Evolutionary conservation across 2,113 vertebrate genomes (phyloP).

Genomic region (Hiodon alosoides): DNA sequence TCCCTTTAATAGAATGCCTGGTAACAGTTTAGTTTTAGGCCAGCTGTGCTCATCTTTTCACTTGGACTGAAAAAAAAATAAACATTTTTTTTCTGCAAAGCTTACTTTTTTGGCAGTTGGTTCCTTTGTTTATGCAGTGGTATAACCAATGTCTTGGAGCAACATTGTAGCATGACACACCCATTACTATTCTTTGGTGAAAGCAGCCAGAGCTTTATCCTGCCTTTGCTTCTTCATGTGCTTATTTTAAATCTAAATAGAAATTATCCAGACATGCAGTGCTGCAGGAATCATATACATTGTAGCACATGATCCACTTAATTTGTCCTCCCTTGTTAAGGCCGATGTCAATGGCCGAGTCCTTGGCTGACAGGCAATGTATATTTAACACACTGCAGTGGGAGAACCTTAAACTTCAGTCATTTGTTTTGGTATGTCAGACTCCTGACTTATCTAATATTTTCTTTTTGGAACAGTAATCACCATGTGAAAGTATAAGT

Average conservation of each 20-base stretch:
- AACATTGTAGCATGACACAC: conserved; percentile 15
- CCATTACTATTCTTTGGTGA: neutral
- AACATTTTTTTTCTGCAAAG: neutral
- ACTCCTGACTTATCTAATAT: neutral
- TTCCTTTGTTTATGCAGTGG: conserved; percentile 27
- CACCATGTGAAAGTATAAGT: neutral
- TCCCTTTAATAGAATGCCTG: neutral
- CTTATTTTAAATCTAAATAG: neutral
- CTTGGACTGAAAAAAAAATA: neutral
- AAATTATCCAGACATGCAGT: conserved; percentile 1
- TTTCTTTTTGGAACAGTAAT: neutral
- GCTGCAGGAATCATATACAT: conserved; percentile 19
- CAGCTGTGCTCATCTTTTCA: conserved; percentile 20
- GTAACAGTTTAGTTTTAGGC: neutral
- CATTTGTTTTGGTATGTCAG: neutral
- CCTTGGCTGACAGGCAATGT: conserved; percentile 20
- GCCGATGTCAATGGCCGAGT: conserved; percentile 10
- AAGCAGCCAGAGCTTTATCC: neutral
- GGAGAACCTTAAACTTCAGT: neutral
- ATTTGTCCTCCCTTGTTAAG: conserved; percentile 23
- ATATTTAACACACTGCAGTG: neutral
- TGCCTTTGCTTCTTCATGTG: neutral
- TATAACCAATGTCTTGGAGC: conserved; percentile 27
- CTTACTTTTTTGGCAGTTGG: conserved; percentile 25
- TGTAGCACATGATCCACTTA: neutral